These are phyloP conservation scores for Gyps fulvus DNA, from an alignment of 2,113 vertebrate species.

Conservation along the genomic window DNA sequence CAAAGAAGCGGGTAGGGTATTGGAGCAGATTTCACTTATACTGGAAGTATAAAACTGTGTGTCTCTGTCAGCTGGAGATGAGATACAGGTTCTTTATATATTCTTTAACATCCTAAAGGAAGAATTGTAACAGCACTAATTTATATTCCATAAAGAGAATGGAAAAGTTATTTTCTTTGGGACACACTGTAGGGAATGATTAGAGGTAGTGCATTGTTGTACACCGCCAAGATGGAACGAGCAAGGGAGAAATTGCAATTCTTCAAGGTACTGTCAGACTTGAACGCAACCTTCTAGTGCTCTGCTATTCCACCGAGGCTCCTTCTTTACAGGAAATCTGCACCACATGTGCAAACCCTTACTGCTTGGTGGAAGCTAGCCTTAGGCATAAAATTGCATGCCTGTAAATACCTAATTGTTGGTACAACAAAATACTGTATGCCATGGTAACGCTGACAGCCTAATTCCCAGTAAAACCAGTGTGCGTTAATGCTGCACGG, in stretches of 20 bases:
- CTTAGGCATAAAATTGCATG: neutral
- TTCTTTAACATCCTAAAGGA: neutral
- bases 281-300: neutral
- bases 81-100: neutral
- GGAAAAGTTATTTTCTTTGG: neutral
- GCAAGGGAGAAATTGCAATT: neutral
- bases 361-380: neutral
- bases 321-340: neutral
- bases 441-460: neutral
- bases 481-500: neutral
- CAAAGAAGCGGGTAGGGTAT: neutral
- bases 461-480: neutral
- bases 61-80: neutral
- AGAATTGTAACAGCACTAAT: neutral
- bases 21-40: neutral
- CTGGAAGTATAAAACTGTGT: neutral
- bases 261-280: neutral
- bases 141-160: neutral
- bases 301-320: neutral
- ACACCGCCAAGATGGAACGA: neutral
- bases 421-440: neutral
- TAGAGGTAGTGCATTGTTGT: neutral
- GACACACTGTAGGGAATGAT: neutral
- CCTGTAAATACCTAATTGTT: neutral
- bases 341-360: neutral